Percentiles rank a stretch among this genome's conserved stretches.
phyloP scores from a whole-genome alignment of 1,140 invertebrate species.

The Watersipora subatra region DNA sequence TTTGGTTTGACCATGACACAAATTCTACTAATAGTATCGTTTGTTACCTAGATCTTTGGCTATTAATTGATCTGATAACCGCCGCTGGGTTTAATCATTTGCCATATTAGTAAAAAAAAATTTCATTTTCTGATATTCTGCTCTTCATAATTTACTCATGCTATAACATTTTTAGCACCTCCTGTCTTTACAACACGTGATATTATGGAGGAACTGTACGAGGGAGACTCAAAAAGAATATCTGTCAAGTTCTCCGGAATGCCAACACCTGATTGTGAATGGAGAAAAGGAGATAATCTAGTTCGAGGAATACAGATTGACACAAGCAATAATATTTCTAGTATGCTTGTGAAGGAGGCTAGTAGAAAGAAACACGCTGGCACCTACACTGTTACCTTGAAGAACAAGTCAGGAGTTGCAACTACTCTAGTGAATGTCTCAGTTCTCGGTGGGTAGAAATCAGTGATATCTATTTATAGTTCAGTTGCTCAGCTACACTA shows the following conservation, averaged over 20 bases:
- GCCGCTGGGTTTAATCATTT: too few species aligned
- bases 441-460: not conserved
- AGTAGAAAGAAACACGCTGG: not conserved
- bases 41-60: too few species aligned
- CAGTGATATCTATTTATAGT: too few species aligned
- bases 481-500: too few species aligned
- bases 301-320: not conserved
- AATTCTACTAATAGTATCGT: too few species aligned
- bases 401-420: not conserved
- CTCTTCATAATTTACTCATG: too few species aligned
- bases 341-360: not conserved
- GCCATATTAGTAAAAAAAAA: too few species aligned
- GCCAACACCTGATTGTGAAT: not conserved
- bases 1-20: too few species aligned
- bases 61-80: too few species aligned
- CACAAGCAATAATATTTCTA: not conserved
- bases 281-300: not conserved
- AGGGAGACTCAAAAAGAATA: not conserved
- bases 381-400: not conserved
- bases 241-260: not conserved
- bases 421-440: slow-evolving; percentile 3
- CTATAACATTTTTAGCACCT: not conserved
- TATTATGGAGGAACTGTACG: not conserved
- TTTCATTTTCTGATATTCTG: too few species aligned
- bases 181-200: not conserved